Base-by-base conservation (phyloP, 2,113 vertebrate genomes). In the Grammatotria lemairii region DNA sequence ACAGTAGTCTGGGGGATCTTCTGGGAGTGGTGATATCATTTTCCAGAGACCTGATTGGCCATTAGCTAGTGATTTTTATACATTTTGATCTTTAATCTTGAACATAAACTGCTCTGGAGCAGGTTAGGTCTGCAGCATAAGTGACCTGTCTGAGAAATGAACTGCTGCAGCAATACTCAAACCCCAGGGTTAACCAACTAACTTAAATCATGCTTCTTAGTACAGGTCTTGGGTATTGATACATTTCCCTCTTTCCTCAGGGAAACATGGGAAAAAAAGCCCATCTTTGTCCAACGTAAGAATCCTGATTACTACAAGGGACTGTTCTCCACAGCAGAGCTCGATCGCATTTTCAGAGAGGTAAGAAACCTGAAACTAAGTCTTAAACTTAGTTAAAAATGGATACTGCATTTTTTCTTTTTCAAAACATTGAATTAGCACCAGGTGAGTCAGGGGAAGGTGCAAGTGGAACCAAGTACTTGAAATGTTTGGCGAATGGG, bases 311-410 rank as follows among this genome's bases (percentile, higher is more conserved):
- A 99, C 90, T 99, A 98, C 89, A 93, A 93, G 38, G 98, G 97
- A 9, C 95, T 99, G 1, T 99, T 99, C 94, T 99, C 98, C n/a
- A 98, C 98, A 0, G 94, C 96, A 1, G 98, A 98, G 73, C 96
- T 99, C 82, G 97, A 99, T 81, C 90, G 94, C 5, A 96, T 98
- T 9, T 95, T 99, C 68, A 97, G 97, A 87, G 33, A 95, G 31
- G 97, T 97, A 91, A 94, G 88, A 26, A 78, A 70, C 51, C 21
- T 73, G 6, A 86, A 47, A 68, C 12, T 7, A 19, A 35, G 40
- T 19, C 16, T 19, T 78, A 31, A 33, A 51, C 33, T 21, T 38
- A 7, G 53, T 23, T 23, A 38, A 78, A 17, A 49, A 31, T 28
- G 4, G 16, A 28, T 7, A 12, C 13, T 45, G 38, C 3, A 1